phyloP scores from a whole-genome alignment of 2,113 vertebrate genomes.

The Neolamprologus ventralis region DNA sequence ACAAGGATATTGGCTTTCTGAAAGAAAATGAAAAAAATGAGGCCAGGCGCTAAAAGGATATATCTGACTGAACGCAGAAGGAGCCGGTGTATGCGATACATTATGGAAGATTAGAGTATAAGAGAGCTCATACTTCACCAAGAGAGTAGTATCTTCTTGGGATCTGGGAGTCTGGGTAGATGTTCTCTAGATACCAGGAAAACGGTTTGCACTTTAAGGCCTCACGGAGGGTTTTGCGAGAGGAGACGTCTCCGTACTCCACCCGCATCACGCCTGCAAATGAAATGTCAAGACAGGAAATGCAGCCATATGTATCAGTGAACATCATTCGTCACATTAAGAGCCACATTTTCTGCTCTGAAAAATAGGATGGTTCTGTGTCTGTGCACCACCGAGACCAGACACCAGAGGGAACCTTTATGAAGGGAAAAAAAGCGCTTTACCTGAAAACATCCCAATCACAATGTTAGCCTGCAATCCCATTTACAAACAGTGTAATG shows the following conservation, averaged over 20 bases:
- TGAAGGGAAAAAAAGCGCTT: background rate
- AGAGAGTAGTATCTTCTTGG: slow-evolving; percentile 94
- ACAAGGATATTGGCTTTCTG: background rate
- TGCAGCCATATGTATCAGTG: background rate
- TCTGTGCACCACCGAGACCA: slow-evolving; percentile 17
- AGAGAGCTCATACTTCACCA: slow-evolving; percentile 83
- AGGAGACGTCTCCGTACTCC: slow-evolving; percentile 90
- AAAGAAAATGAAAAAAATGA: background rate
- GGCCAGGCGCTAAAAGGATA: background rate
- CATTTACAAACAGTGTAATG: background rate
- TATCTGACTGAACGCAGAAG: background rate
- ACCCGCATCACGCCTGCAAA: slow-evolving; percentile 90
- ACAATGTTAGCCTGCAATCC: background rate
- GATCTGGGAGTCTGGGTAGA: slow-evolving; percentile 97
- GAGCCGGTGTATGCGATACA: background rate
- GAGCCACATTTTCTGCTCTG: background rate
- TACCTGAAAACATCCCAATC: background rate
- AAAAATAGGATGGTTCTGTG: background rate
- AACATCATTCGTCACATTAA: background rate
- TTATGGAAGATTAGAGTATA: slow-evolving; percentile 21
- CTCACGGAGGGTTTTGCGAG: slow-evolving; percentile 83
- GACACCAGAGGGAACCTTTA: slow-evolving; percentile 52
- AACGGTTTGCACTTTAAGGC: slow-evolving; percentile 89
- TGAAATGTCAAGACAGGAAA: background rate
- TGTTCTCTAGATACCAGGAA: slow-evolving; percentile 96